Conservation (phyloP, 2,888 invertebrate species). For the Phyto melanocephala region DNA sequence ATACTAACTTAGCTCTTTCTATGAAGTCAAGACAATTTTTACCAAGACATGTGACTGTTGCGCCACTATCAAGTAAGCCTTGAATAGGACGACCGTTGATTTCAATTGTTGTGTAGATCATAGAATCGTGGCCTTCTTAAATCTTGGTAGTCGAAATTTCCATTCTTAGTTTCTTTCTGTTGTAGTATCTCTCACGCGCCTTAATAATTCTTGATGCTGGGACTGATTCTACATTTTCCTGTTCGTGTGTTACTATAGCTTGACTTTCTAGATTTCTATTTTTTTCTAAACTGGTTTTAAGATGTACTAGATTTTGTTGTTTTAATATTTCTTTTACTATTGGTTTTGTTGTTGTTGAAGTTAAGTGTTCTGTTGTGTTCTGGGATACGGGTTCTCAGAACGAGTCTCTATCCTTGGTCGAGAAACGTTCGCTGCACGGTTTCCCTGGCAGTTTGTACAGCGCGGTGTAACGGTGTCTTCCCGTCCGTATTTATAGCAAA, state of each 20-base stretch:
- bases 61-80: conserved; percentile 1
- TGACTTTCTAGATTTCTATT: not conserved
- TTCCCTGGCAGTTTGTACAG: not conserved
- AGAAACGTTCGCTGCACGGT: not conserved
- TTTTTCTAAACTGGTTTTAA: not conserved
- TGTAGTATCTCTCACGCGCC: not conserved
- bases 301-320: no score
- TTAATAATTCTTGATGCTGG: not conserved
- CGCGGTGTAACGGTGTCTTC: not conserved
- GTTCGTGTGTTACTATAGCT: not conserved
- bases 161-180: not conserved
- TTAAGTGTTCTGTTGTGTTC: no score
- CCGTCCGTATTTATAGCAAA: not conserved
- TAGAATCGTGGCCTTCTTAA: not conserved
- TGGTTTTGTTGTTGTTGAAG: no score
- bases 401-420: not conserved
- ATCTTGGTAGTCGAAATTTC: not conserved
- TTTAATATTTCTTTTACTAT: not conserved
- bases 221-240: no score
- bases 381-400: not conserved
- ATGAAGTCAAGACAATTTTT: not conserved
- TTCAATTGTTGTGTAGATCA: not conserved
- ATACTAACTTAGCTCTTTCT: not conserved
- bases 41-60: not conserved
- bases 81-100: not conserved